Conservation (phyloP, 2,113 vertebrate genomes). For the Heterotis niloticus region DNA sequence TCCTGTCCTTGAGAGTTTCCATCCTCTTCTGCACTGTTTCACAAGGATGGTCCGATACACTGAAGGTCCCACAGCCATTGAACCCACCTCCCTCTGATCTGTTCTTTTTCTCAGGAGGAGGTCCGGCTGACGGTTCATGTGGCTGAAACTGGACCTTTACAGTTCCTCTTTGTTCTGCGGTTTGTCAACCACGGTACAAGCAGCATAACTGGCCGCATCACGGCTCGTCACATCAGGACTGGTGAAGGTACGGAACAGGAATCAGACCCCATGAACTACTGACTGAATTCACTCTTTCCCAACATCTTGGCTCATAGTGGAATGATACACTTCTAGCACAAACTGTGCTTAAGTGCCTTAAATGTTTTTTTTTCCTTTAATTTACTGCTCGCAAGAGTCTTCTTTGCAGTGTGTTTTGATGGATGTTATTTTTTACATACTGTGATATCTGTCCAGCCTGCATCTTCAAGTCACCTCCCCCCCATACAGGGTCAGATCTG, state of each 20-base stretch:
- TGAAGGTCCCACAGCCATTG: constrained; percentile 22
- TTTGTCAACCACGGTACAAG: constrained; percentile 73
- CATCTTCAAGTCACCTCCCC: constrained; percentile 1
- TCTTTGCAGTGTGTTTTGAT: no score
- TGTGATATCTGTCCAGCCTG: not conserved
- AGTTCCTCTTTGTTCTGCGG: constrained; percentile 78
- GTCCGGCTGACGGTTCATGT: constrained; percentile 79
- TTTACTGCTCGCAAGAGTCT: no score
- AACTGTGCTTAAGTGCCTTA: no score
- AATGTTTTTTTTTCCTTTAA: no score
- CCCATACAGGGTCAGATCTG: constrained; percentile 65
- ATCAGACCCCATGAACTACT: not conserved
- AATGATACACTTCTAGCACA: no score
- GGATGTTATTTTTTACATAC: not conserved
- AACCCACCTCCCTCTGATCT: constrained; percentile 39
- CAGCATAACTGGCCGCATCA: constrained; percentile 64
- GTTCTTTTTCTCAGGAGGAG: constrained; percentile 76
- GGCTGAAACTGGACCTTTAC: constrained; percentile 62
- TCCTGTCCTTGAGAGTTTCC: not conserved
- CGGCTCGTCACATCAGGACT: constrained; percentile 47
- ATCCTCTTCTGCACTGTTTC: not conserved
- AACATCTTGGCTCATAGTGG: no score
- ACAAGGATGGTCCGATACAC: not conserved
- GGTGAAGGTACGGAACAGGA: constrained; percentile 69
- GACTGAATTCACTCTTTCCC: no score